A percentile compares a stretch with the other conserved stretches of the same genome.
phyloP scores from a whole-genome alignment of 1,140 invertebrate genomes.

The Solenopsis invicta region DNA sequence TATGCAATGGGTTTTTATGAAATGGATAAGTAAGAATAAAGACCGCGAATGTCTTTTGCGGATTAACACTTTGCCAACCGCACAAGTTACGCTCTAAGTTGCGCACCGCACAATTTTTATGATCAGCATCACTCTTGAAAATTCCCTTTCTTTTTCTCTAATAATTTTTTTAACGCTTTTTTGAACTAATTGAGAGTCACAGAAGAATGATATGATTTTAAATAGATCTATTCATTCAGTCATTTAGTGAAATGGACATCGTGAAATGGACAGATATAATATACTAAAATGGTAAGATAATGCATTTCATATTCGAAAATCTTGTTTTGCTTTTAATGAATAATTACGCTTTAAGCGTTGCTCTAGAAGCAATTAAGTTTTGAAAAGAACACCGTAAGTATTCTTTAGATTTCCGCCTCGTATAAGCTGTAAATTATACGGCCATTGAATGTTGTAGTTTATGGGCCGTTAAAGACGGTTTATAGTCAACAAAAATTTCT shows the following conservation, averaged over 20 bases:
- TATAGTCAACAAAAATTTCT: background rate
- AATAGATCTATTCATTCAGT: too few species aligned
- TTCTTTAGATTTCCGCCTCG: background rate
- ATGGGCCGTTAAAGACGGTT: background rate
- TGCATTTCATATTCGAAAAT: background rate
- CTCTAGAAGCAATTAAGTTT: background rate
- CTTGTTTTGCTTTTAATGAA: background rate
- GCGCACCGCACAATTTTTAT: too few species aligned
- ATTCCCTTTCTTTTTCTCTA: too few species aligned
- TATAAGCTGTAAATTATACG: background rate
- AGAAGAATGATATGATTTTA: too few species aligned
- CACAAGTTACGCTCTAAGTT: too few species aligned
- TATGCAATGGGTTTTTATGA: background rate
- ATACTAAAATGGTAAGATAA: background rate
- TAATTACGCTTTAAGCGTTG: background rate
- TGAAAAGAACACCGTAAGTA: background rate
- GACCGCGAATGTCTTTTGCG: too few species aligned
- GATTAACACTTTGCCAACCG: too few species aligned
- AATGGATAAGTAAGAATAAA: background rate
- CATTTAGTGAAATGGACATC: too few species aligned
- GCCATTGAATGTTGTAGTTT: background rate
- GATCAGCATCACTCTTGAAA: too few species aligned
- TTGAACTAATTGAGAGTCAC: too few species aligned
- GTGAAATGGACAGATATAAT: too few species aligned
- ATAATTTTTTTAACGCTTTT: too few species aligned